Evolutionary conservation across 2,797 vertebrate species (phyloP).

Genomic region (Chaunax sp.): DNA sequence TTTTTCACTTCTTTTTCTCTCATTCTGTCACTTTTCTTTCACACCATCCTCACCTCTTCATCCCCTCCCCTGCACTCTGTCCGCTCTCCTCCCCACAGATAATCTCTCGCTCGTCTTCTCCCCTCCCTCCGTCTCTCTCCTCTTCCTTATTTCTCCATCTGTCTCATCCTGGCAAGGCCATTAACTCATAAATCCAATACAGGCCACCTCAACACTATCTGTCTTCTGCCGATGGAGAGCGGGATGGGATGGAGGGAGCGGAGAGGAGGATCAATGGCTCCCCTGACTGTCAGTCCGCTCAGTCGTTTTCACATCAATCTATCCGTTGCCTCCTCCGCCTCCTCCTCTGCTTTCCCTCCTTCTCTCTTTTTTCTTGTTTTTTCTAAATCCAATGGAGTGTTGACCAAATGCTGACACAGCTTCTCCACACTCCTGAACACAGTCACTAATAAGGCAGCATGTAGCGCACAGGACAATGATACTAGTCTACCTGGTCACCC

Average conservation of each 20-base stretch:
- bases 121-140: slow-evolving; percentile 44
- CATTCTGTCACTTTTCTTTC: neutral
- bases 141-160: slow-evolving; percentile 77
- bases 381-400: slow-evolving; percentile 40
- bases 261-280: slow-evolving; percentile 82
- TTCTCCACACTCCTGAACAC: slow-evolving; percentile 6
- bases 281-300: slow-evolving; percentile 82
- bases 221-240: slow-evolving; percentile 76
- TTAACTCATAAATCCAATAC: slow-evolving; percentile 89
- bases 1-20: neutral
- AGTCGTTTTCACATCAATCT: slow-evolving; percentile 87
- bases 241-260: slow-evolving; percentile 67
- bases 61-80: slow-evolving; percentile 19
- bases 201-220: slow-evolving; percentile 87
- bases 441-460: neutral
- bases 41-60: neutral
- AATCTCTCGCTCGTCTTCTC: slow-evolving; percentile 26
- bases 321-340: slow-evolving; percentile 47
- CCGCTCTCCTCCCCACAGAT: slow-evolving; percentile 36
- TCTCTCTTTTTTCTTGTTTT: slow-evolving; percentile 37
- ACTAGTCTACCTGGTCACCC: too few relatives aligned
- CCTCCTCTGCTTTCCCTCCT: neutral
- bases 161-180: slow-evolving; percentile 82
- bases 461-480: neutral
- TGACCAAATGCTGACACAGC: slow-evolving; percentile 57